phyloP scores from a whole-genome alignment of 2,888 invertebrate species.

The Dicycla oo region DNA sequence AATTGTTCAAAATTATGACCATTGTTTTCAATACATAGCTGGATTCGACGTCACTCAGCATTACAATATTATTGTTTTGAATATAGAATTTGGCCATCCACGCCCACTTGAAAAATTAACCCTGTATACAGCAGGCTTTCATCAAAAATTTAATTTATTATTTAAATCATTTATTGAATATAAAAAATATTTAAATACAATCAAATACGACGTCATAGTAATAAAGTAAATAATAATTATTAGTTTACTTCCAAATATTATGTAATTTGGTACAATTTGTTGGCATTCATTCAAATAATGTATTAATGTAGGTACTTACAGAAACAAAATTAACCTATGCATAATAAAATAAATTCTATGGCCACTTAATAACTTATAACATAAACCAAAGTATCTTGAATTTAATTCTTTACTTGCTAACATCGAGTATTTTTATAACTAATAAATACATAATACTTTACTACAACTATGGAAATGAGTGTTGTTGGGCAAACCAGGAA shows the following conservation, averaged over 20 bases:
- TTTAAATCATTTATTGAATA: constrained; percentile 63
- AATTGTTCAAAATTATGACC: no score
- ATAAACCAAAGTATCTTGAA: constrained; percentile 40
- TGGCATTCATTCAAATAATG: constrained; percentile 9
- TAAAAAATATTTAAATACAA: constrained; percentile 61
- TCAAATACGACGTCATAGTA: constrained; percentile 50
- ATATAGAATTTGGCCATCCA: no score
- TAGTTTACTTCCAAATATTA: constrained; percentile 20
- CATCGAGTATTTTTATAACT: constrained; percentile 35
- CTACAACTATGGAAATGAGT: constrained; percentile 49
- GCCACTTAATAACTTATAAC: constrained; percentile 42
- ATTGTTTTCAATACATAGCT: no score
- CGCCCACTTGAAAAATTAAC: no score
- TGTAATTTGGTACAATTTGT: constrained; percentile 11
- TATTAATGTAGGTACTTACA: background rate
- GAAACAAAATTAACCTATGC: constrained; percentile 24
- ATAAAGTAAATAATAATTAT: constrained; percentile 39
- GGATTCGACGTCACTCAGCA: no score
- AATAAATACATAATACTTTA: constrained; percentile 36
- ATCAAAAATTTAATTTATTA: constrained; percentile 16
- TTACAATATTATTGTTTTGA: no score
- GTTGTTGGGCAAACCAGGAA: constrained; percentile 55
- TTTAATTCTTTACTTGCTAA: constrained; percentile 41
- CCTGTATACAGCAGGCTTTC: background rate
- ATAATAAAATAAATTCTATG: constrained; percentile 44